Conservation (phyloP, 2,888 invertebrate genomes). For the Zele albiditarsus region DNA sequence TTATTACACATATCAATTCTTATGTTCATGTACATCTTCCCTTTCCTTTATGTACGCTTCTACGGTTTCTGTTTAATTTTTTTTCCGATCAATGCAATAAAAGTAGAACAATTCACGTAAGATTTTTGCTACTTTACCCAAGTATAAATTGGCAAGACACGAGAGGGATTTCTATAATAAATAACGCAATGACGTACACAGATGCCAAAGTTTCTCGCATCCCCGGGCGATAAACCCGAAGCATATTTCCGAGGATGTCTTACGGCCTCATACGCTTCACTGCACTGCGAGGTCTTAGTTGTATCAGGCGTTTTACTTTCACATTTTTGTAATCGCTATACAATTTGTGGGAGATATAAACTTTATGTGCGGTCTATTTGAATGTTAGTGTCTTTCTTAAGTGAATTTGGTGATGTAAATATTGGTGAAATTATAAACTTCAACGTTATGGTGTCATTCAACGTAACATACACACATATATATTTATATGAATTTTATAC, state of each 20-base stretch:
- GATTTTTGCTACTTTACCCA: slow-evolving; percentile 1
- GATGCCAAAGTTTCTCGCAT: slow-evolving; percentile 25
- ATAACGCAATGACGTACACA: slow-evolving; percentile 27
- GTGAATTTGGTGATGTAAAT: too few species aligned
- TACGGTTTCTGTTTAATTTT: too few species aligned
- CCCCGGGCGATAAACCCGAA: slow-evolving; percentile 27
- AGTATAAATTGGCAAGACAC: slow-evolving; percentile 14
- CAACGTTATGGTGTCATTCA: too few species aligned
- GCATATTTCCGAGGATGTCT: slow-evolving; percentile 27
- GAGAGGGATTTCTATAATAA: slow-evolving; percentile 25
- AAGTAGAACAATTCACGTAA: slow-evolving; percentile 1
- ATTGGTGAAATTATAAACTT: too few species aligned
- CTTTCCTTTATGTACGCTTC: too few species aligned
- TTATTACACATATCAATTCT: neutral
- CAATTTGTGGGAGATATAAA: neutral
- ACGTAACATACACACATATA: too few species aligned
- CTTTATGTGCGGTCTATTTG: too few species aligned
- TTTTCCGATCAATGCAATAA: neutral
- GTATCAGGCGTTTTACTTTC: slow-evolving; percentile 1
- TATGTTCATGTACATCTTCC: too few species aligned
- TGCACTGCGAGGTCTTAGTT: slow-evolving; percentile 27
- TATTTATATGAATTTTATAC: too few species aligned
- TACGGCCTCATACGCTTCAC: slow-evolving; percentile 18
- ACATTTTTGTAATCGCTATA: neutral
- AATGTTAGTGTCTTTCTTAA: too few species aligned